phyloP scores from a whole-genome alignment of 2,797 vertebrate genomes.

The Microchirus variegatus region DNA sequence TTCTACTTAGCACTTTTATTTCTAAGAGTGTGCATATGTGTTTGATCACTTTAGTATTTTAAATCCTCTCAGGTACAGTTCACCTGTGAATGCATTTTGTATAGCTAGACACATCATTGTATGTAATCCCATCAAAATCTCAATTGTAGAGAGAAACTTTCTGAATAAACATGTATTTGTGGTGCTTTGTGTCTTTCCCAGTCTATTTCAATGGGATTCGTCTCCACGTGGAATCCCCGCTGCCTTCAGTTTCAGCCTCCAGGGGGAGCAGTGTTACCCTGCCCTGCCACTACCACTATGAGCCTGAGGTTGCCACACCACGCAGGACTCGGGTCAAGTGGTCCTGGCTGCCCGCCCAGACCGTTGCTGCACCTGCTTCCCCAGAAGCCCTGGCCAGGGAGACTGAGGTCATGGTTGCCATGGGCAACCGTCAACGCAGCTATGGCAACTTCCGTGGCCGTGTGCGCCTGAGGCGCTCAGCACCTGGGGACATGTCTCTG shows the following conservation, averaged over 20 bases:
- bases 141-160: background rate
- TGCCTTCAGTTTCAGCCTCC: constrained; percentile 80
- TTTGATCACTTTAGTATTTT: background rate
- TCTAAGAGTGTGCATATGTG: too few species aligned
- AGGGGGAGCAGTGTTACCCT: constrained; percentile 86
- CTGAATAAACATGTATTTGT: background rate
- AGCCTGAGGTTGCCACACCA: constrained; percentile 73
- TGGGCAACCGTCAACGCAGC: constrained; percentile 83
- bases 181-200: constrained; percentile 11
- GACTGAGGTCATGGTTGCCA: constrained; percentile 88
- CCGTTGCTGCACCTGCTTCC: constrained; percentile 28
- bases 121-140: background rate
- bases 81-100: background rate
- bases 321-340: constrained; percentile 89
- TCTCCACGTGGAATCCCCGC: constrained; percentile 85
- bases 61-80: background rate
- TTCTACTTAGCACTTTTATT: too few species aligned
- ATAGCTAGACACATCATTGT: background rate
- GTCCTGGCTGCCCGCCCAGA: constrained; percentile 84
- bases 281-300: constrained; percentile 86
- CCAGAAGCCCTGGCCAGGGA: constrained; percentile 74
- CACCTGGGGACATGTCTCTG: constrained; percentile 81
- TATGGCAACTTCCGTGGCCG: constrained; percentile 88
- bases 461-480: constrained; percentile 73
- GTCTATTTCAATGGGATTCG: constrained; percentile 83